These are phyloP conservation scores for Drosophila dunni DNA, from an alignment of 1,140 invertebrate species.

Conservation along the genomic window DNA sequence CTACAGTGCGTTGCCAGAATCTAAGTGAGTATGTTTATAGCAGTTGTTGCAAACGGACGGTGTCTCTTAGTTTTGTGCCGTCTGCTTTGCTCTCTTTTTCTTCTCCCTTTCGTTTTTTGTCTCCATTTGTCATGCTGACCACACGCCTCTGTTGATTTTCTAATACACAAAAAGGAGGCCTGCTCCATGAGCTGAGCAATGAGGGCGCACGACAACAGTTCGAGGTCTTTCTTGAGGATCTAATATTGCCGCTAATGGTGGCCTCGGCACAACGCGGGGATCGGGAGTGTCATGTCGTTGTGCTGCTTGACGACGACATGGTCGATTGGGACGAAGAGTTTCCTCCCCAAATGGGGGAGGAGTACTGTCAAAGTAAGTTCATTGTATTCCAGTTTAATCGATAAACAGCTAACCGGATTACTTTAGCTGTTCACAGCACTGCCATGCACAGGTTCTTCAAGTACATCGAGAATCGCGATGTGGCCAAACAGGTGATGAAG, in stretches of 20 bases:
- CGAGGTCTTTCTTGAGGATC: slow-evolving; percentile 97
- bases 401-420: background rate
- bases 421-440: slow-evolving; percentile 93
- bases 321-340: slow-evolving; percentile 99
- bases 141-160: slow-evolving; percentile 53
- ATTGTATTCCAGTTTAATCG: slow-evolving; percentile 6
- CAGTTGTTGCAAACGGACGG: slow-evolving; percentile 36
- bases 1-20: slow-evolving; percentile 98
- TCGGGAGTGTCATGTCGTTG: slow-evolving; percentile 96
- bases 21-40: slow-evolving; percentile 88
- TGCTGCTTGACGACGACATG: slow-evolving; percentile 96
- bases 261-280: slow-evolving; percentile 96
- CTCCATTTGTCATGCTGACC: slow-evolving; percentile 38
- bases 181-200: slow-evolving; percentile 99
- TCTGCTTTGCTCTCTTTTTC: slow-evolving; percentile 44
- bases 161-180: slow-evolving; percentile 89
- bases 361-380: slow-evolving; percentile 95
- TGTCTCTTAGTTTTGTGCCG: slow-evolving; percentile 68
- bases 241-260: slow-evolving; percentile 98
- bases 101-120: slow-evolving; percentile 33
- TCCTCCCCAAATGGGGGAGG: slow-evolving; percentile 99
- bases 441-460: slow-evolving; percentile 99
- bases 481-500: slow-evolving; percentile 99
- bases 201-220: slow-evolving; percentile 99
- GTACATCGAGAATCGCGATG: slow-evolving; percentile 99